phyloP scores from a whole-genome alignment of 1,140 invertebrate species.

The Papilio polyxenes region DNA sequence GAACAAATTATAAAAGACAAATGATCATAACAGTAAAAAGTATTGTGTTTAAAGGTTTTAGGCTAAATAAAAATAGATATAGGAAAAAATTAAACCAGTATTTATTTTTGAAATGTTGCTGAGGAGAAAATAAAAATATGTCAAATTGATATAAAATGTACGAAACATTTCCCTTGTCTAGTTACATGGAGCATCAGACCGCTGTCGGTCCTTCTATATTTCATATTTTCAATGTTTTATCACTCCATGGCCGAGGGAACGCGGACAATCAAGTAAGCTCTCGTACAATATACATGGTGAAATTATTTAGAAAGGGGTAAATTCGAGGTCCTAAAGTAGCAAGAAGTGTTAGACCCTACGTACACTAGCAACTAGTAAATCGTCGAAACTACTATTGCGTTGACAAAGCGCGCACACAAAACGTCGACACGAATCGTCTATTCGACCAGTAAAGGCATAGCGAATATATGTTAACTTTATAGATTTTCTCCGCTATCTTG shows the following conservation, averaged over 20 bases:
- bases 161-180: slow-evolving; percentile 50
- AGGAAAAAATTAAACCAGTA: slow-evolving; percentile 44
- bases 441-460: too few relatives aligned
- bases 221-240: slow-evolving; percentile 75
- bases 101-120: slow-evolving; percentile 45
- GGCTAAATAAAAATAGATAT: slow-evolving; percentile 29
- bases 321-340: background rate
- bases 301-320: slow-evolving; percentile 42
- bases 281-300: slow-evolving; percentile 46
- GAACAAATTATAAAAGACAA: background rate
- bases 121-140: slow-evolving; percentile 57
- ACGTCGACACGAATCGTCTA: too few relatives aligned
- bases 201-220: slow-evolving; percentile 61
- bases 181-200: slow-evolving; percentile 54
- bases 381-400: too few relatives aligned
- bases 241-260: slow-evolving; percentile 57
- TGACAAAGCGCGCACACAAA: too few relatives aligned
- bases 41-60: background rate
- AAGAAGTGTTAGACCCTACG: background rate
- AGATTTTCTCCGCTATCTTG: too few relatives aligned
- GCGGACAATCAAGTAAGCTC: slow-evolving; percentile 63
- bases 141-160: slow-evolving; percentile 48
- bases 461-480: too few relatives aligned
- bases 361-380: too few relatives aligned
- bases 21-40: background rate